Base-by-base conservation (phyloP, 2,797 vertebrate genomes). In the Hemibagrus guttatus region DNA sequence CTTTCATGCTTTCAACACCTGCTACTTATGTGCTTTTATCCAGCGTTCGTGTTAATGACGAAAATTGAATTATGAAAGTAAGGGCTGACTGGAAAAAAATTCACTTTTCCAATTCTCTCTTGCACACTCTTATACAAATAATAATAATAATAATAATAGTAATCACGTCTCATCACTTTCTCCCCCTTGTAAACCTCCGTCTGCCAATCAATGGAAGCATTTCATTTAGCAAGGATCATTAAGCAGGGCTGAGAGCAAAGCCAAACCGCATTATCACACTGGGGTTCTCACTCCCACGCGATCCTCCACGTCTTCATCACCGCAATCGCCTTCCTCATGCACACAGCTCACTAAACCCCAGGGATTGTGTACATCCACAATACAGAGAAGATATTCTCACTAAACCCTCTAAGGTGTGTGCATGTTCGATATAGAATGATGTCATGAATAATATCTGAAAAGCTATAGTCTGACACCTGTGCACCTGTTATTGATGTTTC, bases 401-500 rank as follows among this genome's bases (percentile, higher is more conserved):
- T 84, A 84, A 86, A 81, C 75, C 76, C 12, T 68, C 56, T 82
- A 63, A 84, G 59, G 64, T 4, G 64, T 83, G 26, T 83, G 28
- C 46, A 52, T 69, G 61, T 69, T 56, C 14, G 49, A 11, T 42
- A 59, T 63, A 83, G 49, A 59, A 79, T 35, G 23, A 71, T 46
- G 80, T 39, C 56, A 72, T 31, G 63, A 52, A 59, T 46, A 49
- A 49, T 11, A 92, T 90, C 87, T 85, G 84, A 59, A 88, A 85
- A 85, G 61, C 84, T 69, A 89, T 80, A 63, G 81, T 69, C 79
- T 89, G 89, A 92, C 88, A 92, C 84, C 2, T 46, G 89, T 90
- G 87, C 71, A 76, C 52, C 21, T 28, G 46, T 80, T 35, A 17
- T 46, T 69, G 17, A 78, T 82, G 76, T 72, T 80, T 88, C 86